Evolutionary conservation across 2,797 vertebrate species (phyloP), one percentile per base, ranked within the genome.

Genomic region (Lindbergichthys nudifrons): DNA sequence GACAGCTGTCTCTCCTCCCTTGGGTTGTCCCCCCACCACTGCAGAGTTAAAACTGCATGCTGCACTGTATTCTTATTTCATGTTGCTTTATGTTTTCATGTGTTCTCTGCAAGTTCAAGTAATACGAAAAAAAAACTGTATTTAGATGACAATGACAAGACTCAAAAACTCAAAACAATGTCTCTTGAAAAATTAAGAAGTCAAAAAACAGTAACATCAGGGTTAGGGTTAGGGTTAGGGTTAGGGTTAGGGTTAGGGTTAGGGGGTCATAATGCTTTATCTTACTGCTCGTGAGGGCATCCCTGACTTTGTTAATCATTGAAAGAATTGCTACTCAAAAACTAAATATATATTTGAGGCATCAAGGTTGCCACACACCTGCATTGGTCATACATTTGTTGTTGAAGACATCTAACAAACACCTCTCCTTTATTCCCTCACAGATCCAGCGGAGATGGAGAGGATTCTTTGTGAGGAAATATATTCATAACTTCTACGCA

Each of bases 381-480:
- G 30, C 21, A 45, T 65, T 42, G 42, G 2, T n/a, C 3, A 14
- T 66, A 57, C 3, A 2, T 5, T 19, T 60, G 19, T 70, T 68
- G 2, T 41, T 36, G 42, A 52, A 60, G 56, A 10, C 2, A 46
- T 70, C 12, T 53, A 52, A 30, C 3, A 47, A 60, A 42, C 32
- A 45, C 9, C 1, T 67, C 15, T 79, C 48, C 56, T 60, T 53
- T 73, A 21, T 72, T 86, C 73, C 50, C 46, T 79, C 57, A 60
- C 88, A 99, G 98, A 98, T 99, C 91, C 97, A 99, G 90, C 92
- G 84, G 84, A 91, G 48, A 32, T 99, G 98, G 97, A 92, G 95
- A 87, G 97, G 96, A 53, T 97, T 94, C 92, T 96, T 89, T 68
- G 88, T 94, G 75, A 96, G 97, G 74, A 99, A 96, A 80, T 94